Conservation (phyloP, 2,888 invertebrate species). For the Dichetophora obliterata region DNA sequence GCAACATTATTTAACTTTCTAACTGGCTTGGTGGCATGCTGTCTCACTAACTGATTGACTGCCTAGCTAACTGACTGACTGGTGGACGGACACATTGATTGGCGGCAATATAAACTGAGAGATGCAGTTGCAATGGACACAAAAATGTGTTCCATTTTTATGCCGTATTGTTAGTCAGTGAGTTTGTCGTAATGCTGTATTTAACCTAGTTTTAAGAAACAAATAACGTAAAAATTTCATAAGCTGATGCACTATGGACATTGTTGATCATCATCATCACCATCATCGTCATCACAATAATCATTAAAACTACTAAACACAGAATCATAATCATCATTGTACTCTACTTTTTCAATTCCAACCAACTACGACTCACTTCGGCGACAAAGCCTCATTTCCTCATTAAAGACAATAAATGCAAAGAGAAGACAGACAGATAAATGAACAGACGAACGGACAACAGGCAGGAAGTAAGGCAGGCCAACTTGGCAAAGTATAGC, state of each 20-base stretch:
- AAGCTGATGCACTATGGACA: constrained; percentile 1
- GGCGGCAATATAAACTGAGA: not conserved
- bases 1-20: constrained; percentile 11
- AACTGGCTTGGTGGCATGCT: not conserved
- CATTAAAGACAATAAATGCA: constrained; percentile 27
- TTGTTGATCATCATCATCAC: not conserved
- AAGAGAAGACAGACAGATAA: not conserved
- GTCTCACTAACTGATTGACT: constrained; percentile 12
- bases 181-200: not conserved
- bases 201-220: constrained; percentile 21
- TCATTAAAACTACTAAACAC: not conserved
- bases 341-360: constrained; percentile 9
- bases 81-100: not conserved
- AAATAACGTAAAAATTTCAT: not conserved
- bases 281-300: not conserved
- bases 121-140: not conserved
- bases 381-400: constrained; percentile 34
- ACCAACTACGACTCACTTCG: constrained; percentile 1
- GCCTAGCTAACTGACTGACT: constrained; percentile 3
- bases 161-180: constrained; percentile 3
- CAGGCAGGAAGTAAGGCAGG: not conserved
- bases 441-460: not conserved
- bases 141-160: not conserved
- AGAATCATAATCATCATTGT: not conserved
- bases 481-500: not conserved